Conservation (phyloP, 2,888 invertebrate genomes). For the Heliconius cydno region DNA sequence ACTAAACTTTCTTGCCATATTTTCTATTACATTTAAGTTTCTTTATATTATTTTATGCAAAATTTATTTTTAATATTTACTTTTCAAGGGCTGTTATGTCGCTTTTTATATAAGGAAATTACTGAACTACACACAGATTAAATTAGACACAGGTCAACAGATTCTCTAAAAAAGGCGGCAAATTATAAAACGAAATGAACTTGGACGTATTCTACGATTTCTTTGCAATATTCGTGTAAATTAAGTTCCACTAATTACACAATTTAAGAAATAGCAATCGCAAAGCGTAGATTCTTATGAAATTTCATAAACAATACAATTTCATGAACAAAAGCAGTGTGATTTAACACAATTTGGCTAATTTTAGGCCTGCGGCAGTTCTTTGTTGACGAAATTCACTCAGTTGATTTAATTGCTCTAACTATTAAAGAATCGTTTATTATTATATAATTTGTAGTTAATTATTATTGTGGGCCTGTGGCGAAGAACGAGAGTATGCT, state of each 20-base stretch:
- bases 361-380: conserved; percentile 34
- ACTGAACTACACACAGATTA: too few relatives aligned
- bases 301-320: conserved; percentile 13
- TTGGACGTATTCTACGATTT: neutral
- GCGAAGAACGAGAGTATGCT: neutral
- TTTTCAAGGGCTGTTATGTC: too few relatives aligned
- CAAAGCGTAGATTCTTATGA: conserved; percentile 8
- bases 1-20: neutral
- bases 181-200: neutral
- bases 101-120: too few relatives aligned
- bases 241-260: neutral
- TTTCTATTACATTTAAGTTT: too few relatives aligned
- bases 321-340: conserved; percentile 30
- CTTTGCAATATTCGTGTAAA: neutral
- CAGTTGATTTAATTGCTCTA: conserved; percentile 20
- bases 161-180: too few relatives aligned
- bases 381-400: conserved; percentile 34
- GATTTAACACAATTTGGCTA: conserved; percentile 39
- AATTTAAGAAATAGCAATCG: conserved; percentile 2
- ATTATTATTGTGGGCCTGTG: conserved; percentile 4
- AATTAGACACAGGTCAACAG: too few relatives aligned
- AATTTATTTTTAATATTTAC: too few relatives aligned
- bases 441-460: conserved; percentile 22
- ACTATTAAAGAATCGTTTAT: conserved; percentile 29
- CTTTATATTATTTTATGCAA: too few relatives aligned